phyloP scores from a whole-genome alignment of 2,797 vertebrate genomes.

The Rhadinocentrus ornatus region DNA sequence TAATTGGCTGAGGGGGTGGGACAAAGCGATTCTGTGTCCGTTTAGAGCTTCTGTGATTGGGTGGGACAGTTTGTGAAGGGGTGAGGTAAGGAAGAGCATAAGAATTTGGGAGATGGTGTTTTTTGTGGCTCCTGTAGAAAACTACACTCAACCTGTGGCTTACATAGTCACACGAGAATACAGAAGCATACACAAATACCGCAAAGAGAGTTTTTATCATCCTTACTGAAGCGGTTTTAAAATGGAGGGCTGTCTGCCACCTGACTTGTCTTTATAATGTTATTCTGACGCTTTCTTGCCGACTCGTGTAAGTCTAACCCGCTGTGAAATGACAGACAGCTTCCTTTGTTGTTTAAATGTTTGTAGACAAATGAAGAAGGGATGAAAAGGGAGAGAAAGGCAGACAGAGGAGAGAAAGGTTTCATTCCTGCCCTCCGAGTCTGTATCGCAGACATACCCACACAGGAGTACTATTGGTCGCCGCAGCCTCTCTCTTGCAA shows the following conservation, averaged over 20 bases:
- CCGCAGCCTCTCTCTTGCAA: conserved; percentile 76
- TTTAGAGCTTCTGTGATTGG: conserved; percentile 80
- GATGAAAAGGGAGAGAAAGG: conserved; percentile 4
- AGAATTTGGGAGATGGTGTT: conserved; percentile 64
- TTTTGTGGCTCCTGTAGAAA: conserved; percentile 47
- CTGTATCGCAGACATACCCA: conserved; percentile 57
- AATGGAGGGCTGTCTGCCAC: neutral
- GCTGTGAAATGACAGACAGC: neutral
- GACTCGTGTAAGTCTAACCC: neutral
- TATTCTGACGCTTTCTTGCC: neutral
- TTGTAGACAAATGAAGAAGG: conserved; percentile 18
- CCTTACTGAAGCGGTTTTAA: neutral
- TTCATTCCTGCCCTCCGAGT: conserved; percentile 45
- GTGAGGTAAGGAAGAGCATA: conserved; percentile 17
- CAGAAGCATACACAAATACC: neutral
- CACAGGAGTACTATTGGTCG: conserved; percentile 77
- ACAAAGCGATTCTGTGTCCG: conserved; percentile 25
- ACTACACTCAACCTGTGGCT: conserved; percentile 70
- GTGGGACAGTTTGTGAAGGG: conserved; percentile 39
- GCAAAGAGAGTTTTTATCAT: rapidly evolving
- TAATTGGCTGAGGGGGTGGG: conserved; percentile 76
- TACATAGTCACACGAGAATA: neutral
- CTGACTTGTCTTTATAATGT: conserved; percentile 7
- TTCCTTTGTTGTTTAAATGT: neutral
- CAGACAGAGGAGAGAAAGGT: conserved; percentile 12